Conservation (phyloP, 2,888 invertebrate genomes). For the Andrena dorsata region DNA sequence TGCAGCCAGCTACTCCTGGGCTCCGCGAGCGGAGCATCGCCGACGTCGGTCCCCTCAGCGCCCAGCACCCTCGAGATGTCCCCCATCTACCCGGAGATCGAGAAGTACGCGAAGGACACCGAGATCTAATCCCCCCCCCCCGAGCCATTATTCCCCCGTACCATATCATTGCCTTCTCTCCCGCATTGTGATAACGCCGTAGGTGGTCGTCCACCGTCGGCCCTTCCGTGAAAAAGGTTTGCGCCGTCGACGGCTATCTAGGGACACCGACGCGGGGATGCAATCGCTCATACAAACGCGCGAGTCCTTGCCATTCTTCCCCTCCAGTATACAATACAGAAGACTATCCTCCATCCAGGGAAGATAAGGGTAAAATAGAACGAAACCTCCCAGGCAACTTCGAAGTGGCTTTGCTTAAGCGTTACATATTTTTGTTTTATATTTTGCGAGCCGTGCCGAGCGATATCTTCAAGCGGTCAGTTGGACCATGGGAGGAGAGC, state of each 20-base stretch:
- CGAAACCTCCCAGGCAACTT: not conserved
- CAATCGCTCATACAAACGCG: not conserved
- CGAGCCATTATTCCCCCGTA: not conserved
- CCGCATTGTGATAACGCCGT: constrained; percentile 71
- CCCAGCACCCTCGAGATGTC: constrained; percentile 95
- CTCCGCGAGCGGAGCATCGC: constrained; percentile 88
- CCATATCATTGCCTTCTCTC: constrained; percentile 30
- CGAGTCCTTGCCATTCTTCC: constrained; percentile 19
- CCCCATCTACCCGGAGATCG: constrained; percentile 93
- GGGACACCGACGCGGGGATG: not conserved
- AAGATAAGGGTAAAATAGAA: not conserved
- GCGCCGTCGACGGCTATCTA: constrained; percentile 46
- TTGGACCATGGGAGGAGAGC: too few species aligned
- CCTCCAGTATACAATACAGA: not conserved
- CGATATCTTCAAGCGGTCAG: too few species aligned
- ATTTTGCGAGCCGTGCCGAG: too few species aligned
- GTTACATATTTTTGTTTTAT: too few species aligned
- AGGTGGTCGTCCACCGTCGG: constrained; percentile 47
- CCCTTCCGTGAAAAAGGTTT: constrained; percentile 55
- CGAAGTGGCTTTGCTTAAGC: too few species aligned
- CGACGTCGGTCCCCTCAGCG: constrained; percentile 89
- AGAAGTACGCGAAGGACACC: constrained; percentile 92
- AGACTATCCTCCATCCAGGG: not conserved
- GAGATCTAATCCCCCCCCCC: constrained; percentile 90
- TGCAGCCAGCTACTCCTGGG: constrained; percentile 89